Percentiles rank a stretch among this genome's conserved stretches.
Conservation (phyloP, 1,140 invertebrate genomes). For the Pseudomyrmex concolor region DNA sequence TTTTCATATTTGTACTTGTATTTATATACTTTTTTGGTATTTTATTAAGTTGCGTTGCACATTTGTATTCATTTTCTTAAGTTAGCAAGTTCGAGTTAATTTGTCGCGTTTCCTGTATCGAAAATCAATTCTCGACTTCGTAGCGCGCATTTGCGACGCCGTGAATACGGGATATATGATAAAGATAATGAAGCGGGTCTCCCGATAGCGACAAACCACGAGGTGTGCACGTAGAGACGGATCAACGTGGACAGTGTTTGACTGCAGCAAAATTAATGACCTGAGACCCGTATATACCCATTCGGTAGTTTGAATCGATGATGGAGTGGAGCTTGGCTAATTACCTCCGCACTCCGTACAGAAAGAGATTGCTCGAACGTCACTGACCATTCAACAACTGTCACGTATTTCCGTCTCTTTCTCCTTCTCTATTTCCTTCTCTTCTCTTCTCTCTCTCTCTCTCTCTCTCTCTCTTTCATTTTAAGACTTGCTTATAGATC, state of each 20-base stretch:
- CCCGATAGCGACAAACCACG: conserved; percentile 5
- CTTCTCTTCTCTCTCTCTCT: not conserved
- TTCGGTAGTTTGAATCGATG: conserved; percentile 66
- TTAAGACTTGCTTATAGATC: not conserved
- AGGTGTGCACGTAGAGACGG: conserved; percentile 28
- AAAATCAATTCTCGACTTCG: conserved; percentile 55
- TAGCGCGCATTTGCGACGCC: not conserved
- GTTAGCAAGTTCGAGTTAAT: conserved; percentile 1
- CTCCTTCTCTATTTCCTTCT: not conserved
- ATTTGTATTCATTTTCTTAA: not conserved
- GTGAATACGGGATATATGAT: conserved; percentile 57
- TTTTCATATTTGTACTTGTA: too few relatives aligned
- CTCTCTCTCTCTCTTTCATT: not conserved
- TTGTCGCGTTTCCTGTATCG: not conserved
- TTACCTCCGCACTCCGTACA: conserved; percentile 64
- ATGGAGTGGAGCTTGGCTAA: conserved; percentile 65
- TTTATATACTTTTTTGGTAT: too few relatives aligned
- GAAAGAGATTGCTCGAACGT: conserved; percentile 66
- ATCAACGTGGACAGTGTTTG: conserved; percentile 66
- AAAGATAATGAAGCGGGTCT: conserved; percentile 66
- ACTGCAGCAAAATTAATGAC: conserved; percentile 69
- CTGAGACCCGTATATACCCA: conserved; percentile 32
- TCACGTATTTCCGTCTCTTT: not conserved
- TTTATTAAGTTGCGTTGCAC: not conserved
- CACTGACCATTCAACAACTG: conserved; percentile 8